Base-by-base conservation (phyloP, 1,140 invertebrate species). In the Cotesia vestalis region DNA sequence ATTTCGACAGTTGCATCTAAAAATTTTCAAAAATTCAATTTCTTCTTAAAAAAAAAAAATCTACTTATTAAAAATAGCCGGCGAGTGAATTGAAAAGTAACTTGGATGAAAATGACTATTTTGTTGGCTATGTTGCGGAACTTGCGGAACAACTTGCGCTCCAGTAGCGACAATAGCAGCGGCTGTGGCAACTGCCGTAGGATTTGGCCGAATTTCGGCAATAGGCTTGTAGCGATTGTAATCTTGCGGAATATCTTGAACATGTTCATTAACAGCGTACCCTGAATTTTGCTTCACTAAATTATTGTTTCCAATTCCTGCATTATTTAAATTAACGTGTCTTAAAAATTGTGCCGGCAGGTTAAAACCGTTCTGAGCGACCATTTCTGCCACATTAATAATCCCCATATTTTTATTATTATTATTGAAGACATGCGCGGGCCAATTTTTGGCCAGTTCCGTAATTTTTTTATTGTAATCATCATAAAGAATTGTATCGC, bases 241-340 rank as follows among this genome's bases (percentile, higher is more conserved):
- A 51, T 73, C 71, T 35, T 73, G 71, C 17, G 69, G 60, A 55
- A 70, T 51, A 35, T 73, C 72, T 55, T 69, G 46, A 35, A 69
- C 40, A 3, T 73, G 60, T 40, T 73, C 67, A 14, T 64, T 61
- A 4, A 73, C 66, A 5, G 62, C 66, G 11, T 72, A 72, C 6
- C 71, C 71, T 38, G 17, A 35, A n/a, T 2, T 9, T 14, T 51
- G 17, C 1, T 46, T 46, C 6, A 46, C 0, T 9, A 9, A 46
- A 46, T 6, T 9, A 46, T 8, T 40, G 9, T 17, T 27, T 9
- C 5, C 40, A 11, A 46, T 46, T 46, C 40, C 6, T 46, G 0
- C 27, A 46, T 46, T 46, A 46, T 46, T 11, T 2, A 46, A 46
- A 46, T 46, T 46, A 46, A 46, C 6, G 40, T 46, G 40, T 46